phyloP scores from a whole-genome alignment of 2,797 vertebrate genomes.

The Esox masquinongy region DNA sequence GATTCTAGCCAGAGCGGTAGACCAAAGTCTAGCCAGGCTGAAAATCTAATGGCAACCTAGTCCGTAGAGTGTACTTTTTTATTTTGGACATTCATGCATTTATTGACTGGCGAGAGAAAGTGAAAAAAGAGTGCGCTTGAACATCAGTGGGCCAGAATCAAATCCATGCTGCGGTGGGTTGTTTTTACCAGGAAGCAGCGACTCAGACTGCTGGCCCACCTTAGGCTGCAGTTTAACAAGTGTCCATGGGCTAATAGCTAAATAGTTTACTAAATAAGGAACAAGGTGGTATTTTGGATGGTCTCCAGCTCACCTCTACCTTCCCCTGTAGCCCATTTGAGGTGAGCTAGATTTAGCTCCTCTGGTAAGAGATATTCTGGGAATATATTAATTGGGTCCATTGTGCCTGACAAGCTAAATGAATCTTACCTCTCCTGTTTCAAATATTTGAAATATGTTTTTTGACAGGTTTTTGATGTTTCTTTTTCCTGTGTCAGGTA shows the following conservation, averaged over 20 bases:
- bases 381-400: not conserved
- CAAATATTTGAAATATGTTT: not conserved
- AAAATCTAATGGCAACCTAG: not conserved
- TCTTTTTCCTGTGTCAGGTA: too few relatives aligned
- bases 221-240: not conserved
- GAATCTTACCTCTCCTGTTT: not conserved
- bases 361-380: not conserved
- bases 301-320: not conserved
- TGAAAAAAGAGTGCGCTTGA: too few relatives aligned
- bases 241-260: not conserved
- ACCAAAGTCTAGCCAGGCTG: not conserved
- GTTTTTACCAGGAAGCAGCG: too few relatives aligned
- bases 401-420: not conserved
- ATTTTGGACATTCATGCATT: too few relatives aligned
- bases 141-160: too few relatives aligned
- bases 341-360: not conserved
- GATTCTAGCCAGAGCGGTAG: too few relatives aligned
- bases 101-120: too few relatives aligned
- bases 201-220: too few relatives aligned
- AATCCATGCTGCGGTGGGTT: too few relatives aligned
- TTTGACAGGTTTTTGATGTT: not conserved
- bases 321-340: not conserved
- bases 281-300: not conserved
- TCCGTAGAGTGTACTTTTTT: not conserved
- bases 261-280: not conserved